Evolutionary conservation across 2,888 invertebrate species (phyloP), one percentile per base, ranked within the genome.

Genomic region (Hirudinaria manillensis): DNA sequence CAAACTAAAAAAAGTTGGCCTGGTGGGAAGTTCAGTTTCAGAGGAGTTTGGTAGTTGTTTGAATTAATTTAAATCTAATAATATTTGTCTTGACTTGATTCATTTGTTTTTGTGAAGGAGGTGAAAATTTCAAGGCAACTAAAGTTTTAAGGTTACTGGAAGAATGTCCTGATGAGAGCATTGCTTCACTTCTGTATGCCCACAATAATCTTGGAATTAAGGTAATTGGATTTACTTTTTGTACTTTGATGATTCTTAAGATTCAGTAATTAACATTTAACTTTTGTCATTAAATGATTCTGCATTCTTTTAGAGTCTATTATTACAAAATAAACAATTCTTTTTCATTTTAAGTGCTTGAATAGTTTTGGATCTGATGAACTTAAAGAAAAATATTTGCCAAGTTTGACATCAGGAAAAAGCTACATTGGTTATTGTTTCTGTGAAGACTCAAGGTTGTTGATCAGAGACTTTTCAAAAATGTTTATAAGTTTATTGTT

Each of bases 161-260:
- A 29, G 61, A 24, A 2, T 2, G 7, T 61, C n/a, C 29, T 27
- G 29, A 61, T 61, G 61, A 61, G 29, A 61, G 61, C 19, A 61
- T 61, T 61, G 61, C 61, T 61, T 61, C 24, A n/a, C 29, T 27
- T 61, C 6, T 61, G 10, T 61, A 27, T 61, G 29, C 29, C 10
- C 61, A 61, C 29, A 61, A 61, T 29, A 61, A 29, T 29, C 61
- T 61, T 61, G 61, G 61, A 61, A 61, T 61, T 29, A 61, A 61
- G 19, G 61, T 61, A 27, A 61, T 24, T 27, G n/a, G n/a, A 6
- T 53, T 53, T 16, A 16, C 21, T 21, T n/a, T n/a, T n/a, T n/a
- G 38, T 38, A 38, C 10, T 45, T 45, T 45, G 13, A 45, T 45
- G 10, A 45, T 10, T 16, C 10, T 45, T 45, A 45, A 45, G 10